phyloP scores from a whole-genome alignment of 2,113 vertebrate genomes.

The Chaetorhynchus papuensis region DNA sequence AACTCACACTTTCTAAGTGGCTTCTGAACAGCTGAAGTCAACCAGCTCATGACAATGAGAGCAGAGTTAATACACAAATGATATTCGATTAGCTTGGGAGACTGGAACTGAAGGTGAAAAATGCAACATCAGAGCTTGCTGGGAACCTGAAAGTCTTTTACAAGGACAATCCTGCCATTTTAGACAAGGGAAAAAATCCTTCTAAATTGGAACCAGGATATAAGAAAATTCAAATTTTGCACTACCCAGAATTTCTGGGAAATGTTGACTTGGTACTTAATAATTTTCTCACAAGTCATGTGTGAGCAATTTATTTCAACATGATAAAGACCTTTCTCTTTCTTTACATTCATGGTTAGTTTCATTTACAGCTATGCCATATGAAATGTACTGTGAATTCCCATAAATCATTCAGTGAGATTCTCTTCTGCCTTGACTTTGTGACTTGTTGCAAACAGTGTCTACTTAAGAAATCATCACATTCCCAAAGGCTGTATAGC shows the following conservation, averaged over 20 bases:
- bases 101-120: not conserved
- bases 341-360: not conserved
- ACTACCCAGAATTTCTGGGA: not conserved
- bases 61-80: not conserved
- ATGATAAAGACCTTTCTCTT: not conserved
- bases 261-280: not conserved
- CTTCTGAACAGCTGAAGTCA: not conserved
- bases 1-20: not conserved
- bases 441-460: not conserved
- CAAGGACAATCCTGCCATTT: not conserved
- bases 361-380: not conserved
- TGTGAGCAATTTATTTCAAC: not conserved
- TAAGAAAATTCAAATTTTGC: not conserved
- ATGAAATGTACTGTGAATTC: not conserved
- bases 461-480: not conserved
- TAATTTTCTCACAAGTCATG: not conserved
- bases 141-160: not conserved
- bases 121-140: not conserved
- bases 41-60: not conserved
- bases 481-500: not conserved
- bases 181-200: not conserved
- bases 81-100: not conserved
- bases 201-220: not conserved
- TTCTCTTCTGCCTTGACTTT: not conserved
- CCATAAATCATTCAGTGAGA: not conserved